Evolutionary conservation across 2,797 vertebrate genomes (phyloP), one percentile per base, ranked within the genome.

Genomic region (Lemur catta): DNA sequence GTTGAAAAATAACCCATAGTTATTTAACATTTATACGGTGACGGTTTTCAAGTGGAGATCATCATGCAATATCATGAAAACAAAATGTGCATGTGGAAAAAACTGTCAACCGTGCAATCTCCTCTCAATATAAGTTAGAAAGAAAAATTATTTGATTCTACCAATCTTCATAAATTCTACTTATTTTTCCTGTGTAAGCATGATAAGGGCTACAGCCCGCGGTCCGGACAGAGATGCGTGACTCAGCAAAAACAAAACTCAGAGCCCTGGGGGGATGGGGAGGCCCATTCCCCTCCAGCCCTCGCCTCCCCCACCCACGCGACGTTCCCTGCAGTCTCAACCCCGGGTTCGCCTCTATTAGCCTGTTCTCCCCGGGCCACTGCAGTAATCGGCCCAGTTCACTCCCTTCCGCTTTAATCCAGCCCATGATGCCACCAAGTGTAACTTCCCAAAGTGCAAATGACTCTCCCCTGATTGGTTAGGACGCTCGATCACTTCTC

Each of bases 251-350:
- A 35, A 46, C 12, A 10, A 59, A 1, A 17, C 2, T 11, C 1
- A 20, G 30, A 50, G 38, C 35, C 65, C 50, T 48, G 28, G 1
- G 75, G 2, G 55, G 57, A 10, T 28, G 35, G 2, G 20, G 52
- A n/a, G 15, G 33, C 12, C 33, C 22, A 0, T 61, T 75, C 28
- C 18, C 12, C 30, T 13, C 41, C 3, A 7, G 18, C 20, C 6
- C n/a, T 28, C 15, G 0, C 1, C 26, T 30, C 6, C 10, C 26
- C 35, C 22, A 4, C 6, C 6, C 0, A 4, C 1, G 9, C 4
- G 28, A n/a, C 7, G 0, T 20, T 17, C 50, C 17, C 43, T 13
- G 8, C 15, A 0, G 35, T 30, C 4, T 2, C 4, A 48, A 46
- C 35, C 24, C 48, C 1, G 33, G 33, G 4, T 6, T 13, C 15